Conservation (phyloP, 2,888 invertebrate genomes). For the Drosophila atroscutellata region DNA sequence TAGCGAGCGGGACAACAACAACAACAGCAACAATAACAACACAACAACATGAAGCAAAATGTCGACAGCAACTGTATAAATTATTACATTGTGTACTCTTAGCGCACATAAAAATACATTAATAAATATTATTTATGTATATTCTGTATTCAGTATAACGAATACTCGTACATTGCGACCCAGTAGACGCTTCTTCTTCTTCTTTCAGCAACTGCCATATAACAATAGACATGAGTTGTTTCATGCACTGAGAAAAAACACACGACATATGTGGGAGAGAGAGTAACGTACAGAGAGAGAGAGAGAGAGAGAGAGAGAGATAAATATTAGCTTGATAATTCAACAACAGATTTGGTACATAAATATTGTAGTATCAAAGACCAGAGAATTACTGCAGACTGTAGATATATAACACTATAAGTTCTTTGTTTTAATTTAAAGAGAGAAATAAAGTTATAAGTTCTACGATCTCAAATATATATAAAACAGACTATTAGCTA, state of each 20-base stretch:
- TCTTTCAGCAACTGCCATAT: conserved; percentile 52
- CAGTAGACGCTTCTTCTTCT: conserved; percentile 39
- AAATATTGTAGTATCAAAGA: not conserved
- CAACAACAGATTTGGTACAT: not conserved
- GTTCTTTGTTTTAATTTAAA: not conserved
- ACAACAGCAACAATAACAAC: conserved; percentile 38
- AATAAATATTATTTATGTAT: conserved; percentile 82
- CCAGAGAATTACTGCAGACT: not conserved
- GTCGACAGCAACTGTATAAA: conserved; percentile 79
- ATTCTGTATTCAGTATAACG: conserved; percentile 55
- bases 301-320: not conserved
- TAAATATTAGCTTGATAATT: not conserved
- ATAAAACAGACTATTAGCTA: not conserved
- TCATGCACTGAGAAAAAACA: conserved; percentile 50
- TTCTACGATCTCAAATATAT: not conserved
- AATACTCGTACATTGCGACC: conserved; percentile 59
- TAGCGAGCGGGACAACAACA: conserved; percentile 51
- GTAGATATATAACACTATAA: not conserved
- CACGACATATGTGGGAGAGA: not conserved
- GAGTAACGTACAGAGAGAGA: conserved; percentile 11
- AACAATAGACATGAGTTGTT: conserved; percentile 50
- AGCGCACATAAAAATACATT: conserved; percentile 82
- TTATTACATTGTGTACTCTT: conserved; percentile 81
- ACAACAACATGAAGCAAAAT: conserved; percentile 37
- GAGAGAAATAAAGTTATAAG: not conserved